Base-by-base conservation (phyloP, 1,140 invertebrate species). In the Tetramorium simillimum region DNA sequence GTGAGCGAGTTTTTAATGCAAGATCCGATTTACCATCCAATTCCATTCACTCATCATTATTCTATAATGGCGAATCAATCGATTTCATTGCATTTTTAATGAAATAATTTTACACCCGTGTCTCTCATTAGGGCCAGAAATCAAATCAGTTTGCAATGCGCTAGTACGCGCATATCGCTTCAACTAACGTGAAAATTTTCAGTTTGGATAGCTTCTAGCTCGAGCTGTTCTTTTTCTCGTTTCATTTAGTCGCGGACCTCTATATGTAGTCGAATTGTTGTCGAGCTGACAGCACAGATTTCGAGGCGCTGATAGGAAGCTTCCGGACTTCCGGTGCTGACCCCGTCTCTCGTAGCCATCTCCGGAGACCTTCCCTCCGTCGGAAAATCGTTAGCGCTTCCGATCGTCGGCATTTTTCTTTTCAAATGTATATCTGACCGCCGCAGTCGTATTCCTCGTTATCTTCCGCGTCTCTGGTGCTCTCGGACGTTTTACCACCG, bases 241-340 rank as follows among this genome's bases (percentile, higher is more conserved):
- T 85, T 85, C 53, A 70, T 85, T 76, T 85, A 85, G 49, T 67
- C 46, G 69, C 37, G 62, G 56, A 53, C 24, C 18, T 53, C 65
- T 63, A 24, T 46, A 33, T 67, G 40, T 56, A 58, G 69, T 49
- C 85, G 87, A 81, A 43, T 84, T 78, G 63, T 77, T 62, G 69
- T 73, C 60, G 89, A 91, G 94, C 94, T 94, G 94, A 95, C 94
- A 86, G 91, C 86, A 93, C 75, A 93, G 94, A 94, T 94, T 92
- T 92, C 93, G 88, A 93, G 89, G 86, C 85, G 87, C 88, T 89
- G 94, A 95, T 95, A 94, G 89, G 87, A 88, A 92, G 78, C 90
- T 93, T 92, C 93, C 91, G 89, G 92, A 91, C 81, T 92, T 94
- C 93, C 93, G 93, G 90, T 91, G 92, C 89, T 93, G 92, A 93